Conservation (phyloP, 2,888 invertebrate genomes). For the Pelosia muscerda region DNA sequence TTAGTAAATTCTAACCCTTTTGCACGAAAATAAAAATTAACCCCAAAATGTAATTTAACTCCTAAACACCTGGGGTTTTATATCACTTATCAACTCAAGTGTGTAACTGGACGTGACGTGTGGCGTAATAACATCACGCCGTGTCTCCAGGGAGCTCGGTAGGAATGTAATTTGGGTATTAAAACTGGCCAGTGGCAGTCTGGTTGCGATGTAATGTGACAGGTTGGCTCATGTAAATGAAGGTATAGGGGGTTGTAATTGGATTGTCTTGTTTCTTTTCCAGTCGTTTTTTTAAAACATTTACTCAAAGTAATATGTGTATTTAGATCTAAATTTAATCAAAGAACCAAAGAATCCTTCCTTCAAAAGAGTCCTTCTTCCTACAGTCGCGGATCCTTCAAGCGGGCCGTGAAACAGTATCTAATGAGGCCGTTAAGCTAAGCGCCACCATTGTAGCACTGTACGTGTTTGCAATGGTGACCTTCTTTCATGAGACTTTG, state of each 20-base stretch:
- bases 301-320: too few species aligned
- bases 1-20: too few species aligned
- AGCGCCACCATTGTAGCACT: too few species aligned
- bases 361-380: too few species aligned
- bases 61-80: background rate
- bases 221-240: background rate
- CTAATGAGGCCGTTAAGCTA: too few species aligned
- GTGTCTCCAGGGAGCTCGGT: slow-evolving; percentile 8
- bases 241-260: background rate
- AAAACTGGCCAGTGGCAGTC: background rate
- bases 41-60: slow-evolving; percentile 6
- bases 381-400: too few species aligned
- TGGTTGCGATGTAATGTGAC: background rate
- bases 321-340: too few species aligned
- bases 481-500: too few species aligned
- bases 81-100: slow-evolving; percentile 23
- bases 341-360: too few species aligned
- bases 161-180: slow-evolving; percentile 13
- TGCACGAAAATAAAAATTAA: background rate
- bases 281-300: too few species aligned
- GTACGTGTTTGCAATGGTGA: too few species aligned
- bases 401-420: too few species aligned
- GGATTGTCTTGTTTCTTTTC: background rate
- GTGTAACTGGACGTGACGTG: slow-evolving; percentile 31
- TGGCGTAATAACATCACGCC: slow-evolving; percentile 38